Percentiles rank a stretch among this genome's conserved stretches.
These are phyloP conservation scores for Bombycilla garrulus DNA, from an alignment of 2,113 vertebrate genomes.

Conservation along the genomic window DNA sequence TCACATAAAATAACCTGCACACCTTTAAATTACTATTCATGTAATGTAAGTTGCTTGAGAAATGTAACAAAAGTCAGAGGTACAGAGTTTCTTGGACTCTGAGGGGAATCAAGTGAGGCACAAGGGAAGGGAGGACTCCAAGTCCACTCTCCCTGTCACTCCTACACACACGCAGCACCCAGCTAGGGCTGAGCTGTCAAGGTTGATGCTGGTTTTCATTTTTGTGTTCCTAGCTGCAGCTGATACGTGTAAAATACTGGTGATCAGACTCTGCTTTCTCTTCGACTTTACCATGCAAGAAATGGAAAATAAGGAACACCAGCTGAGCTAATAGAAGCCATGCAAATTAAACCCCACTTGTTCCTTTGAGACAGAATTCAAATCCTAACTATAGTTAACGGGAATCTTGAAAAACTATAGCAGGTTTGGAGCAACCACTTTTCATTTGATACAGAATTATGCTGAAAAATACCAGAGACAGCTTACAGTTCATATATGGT, in stretches of 20 bases:
- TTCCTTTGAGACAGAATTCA: background rate
- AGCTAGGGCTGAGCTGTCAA: background rate
- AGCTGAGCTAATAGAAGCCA: background rate
- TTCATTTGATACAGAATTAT: background rate
- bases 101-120: background rate
- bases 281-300: background rate
- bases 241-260: background rate
- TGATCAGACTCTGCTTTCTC: background rate
- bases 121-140: background rate
- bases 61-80: background rate
- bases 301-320: background rate
- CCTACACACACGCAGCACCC: background rate
- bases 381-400: background rate
- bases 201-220: background rate
- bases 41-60: background rate
- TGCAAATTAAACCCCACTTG: background rate
- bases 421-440: background rate
- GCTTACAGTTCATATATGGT: background rate
- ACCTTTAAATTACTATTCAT: background rate
- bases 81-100: background rate
- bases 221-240: background rate
- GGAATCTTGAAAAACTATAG: background rate
- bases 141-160: background rate
- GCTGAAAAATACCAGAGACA: background rate
- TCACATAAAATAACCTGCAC: background rate